These are phyloP conservation scores for Mus spicilegus DNA, from an alignment of 2,113 vertebrate genomes.

Conservation along the genomic window DNA sequence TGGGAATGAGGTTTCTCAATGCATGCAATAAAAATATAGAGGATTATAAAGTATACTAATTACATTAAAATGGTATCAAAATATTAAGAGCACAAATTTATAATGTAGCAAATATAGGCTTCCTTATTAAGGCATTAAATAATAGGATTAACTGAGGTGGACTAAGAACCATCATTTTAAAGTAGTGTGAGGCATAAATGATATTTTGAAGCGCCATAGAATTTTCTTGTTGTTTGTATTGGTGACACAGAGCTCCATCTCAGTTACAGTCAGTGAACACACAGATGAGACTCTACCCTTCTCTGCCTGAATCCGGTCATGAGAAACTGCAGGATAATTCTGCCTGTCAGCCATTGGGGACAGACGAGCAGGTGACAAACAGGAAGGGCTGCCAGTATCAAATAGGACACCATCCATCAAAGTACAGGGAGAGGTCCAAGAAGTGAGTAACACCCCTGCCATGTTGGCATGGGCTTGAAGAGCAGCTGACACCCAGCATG, in stretches of 20 bases:
- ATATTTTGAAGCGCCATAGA: neutral
- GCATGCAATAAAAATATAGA: constrained; percentile 40
- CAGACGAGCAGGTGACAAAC: neutral
- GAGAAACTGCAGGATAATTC: neutral
- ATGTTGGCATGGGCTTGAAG: neutral
- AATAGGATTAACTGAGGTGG: constrained; percentile 7
- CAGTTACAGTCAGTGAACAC: neutral
- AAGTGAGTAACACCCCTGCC: rapidly evolving
- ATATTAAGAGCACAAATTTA: constrained; percentile 71
- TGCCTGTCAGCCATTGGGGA: too few species aligned
- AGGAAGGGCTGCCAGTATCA: rapidly evolving
- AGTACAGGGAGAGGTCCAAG: neutral
- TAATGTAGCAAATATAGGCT: neutral
- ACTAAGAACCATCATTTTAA: constrained; percentile 5
- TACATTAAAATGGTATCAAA: constrained; percentile 68
- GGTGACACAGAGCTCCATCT: neutral
- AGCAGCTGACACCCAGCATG: rapidly evolving
- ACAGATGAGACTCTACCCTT: neutral
- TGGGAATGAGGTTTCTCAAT: constrained; percentile 9
- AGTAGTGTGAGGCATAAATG: neutral
- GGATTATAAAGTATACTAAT: constrained; percentile 44
- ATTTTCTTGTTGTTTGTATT: constrained; percentile 39
- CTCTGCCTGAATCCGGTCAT: neutral
- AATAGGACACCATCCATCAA: neutral
- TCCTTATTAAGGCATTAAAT: constrained; percentile 77